These are phyloP conservation scores for Oreochromis niloticus DNA, from an alignment of 2,113 vertebrate genomes.

Conservation along the genomic window DNA sequence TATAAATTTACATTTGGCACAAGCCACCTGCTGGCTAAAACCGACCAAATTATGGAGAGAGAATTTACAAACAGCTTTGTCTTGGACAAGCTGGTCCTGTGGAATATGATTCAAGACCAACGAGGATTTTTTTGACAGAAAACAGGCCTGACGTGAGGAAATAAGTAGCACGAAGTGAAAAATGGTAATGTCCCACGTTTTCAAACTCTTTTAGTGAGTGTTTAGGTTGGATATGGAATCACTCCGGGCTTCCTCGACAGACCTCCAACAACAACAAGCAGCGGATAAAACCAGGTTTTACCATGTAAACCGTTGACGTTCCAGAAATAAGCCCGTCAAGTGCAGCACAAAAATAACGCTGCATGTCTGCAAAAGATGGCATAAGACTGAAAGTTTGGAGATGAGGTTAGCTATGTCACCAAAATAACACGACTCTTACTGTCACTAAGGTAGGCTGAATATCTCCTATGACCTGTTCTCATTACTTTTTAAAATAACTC, in stretches of 20 bases:
- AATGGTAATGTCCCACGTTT: background rate
- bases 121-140: background rate
- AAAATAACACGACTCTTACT: background rate
- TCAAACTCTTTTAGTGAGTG: background rate
- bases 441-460: background rate
- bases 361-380: background rate
- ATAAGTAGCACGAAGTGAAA: background rate
- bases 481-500: background rate
- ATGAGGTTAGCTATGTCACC: background rate
- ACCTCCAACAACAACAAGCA: conserved; percentile 32
- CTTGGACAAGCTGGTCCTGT: background rate
- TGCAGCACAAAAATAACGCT: background rate
- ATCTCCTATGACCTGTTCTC: background rate
- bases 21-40: background rate
- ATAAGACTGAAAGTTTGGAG: background rate
- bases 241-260: conserved; percentile 4
- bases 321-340: conserved; percentile 11
- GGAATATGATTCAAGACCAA: background rate
- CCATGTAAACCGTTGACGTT: conserved; percentile 20
- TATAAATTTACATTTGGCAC: conserved; percentile 17
- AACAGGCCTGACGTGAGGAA: background rate
- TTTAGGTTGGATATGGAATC: conserved; percentile 25
- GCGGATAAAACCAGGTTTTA: conserved; percentile 15
- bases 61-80: background rate
- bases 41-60: background rate